phyloP scores from a whole-genome alignment of 2,888 invertebrate genomes.

The Pollenia griseotomentosa region DNA sequence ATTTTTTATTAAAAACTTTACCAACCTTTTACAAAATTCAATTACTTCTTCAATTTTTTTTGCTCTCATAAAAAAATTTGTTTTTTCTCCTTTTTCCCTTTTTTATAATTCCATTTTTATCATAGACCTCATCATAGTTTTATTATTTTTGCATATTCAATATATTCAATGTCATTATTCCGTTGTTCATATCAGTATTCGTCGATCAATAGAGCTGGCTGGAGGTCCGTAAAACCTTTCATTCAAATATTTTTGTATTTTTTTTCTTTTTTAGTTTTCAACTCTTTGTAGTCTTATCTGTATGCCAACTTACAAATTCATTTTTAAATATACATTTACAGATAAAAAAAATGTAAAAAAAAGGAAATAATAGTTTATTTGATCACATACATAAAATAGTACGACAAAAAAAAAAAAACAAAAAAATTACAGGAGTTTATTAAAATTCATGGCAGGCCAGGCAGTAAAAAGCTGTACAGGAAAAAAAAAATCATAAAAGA shows the following conservation, averaged over 20 bases:
- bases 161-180: slow-evolving; percentile 64
- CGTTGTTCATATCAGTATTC: slow-evolving; percentile 41
- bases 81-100: neutral
- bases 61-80: neutral
- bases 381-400: neutral
- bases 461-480: slow-evolving; percentile 9
- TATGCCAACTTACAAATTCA: slow-evolving; percentile 51
- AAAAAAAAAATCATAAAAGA: slow-evolving; percentile 4
- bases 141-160: slow-evolving; percentile 58
- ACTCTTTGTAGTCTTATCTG: slow-evolving; percentile 51
- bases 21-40: neutral
- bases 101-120: slow-evolving; percentile 30
- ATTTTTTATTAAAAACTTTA: too few relatives aligned
- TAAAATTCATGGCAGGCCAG: slow-evolving; percentile 62
- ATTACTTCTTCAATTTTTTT: neutral
- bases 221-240: slow-evolving; percentile 12
- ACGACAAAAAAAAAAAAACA: neutral
- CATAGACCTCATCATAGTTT: slow-evolving; percentile 48
- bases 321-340: slow-evolving; percentile 43
- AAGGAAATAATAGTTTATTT: slow-evolving; percentile 28
- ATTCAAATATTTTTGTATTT: neutral
- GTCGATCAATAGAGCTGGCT: slow-evolving; percentile 27
- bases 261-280: neutral
- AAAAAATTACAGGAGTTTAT: slow-evolving; percentile 48
- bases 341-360: slow-evolving; percentile 30